A percentile compares a stretch with the other conserved stretches of the same genome.
Conservation (phyloP, 2,113 vertebrate genomes). For the Salminus brasiliensis region DNA sequence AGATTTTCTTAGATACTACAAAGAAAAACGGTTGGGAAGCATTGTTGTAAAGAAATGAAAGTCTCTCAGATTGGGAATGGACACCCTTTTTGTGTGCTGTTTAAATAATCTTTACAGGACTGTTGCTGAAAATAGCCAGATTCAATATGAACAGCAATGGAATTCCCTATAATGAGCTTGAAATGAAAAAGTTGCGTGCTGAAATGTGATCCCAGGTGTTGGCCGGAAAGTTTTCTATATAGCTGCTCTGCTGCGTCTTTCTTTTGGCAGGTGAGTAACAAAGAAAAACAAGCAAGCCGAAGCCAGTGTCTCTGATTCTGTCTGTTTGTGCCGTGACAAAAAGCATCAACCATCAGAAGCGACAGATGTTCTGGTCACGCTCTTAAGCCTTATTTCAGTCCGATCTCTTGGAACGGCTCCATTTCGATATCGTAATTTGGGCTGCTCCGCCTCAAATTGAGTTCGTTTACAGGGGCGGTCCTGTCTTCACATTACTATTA, state of each 20-base stretch:
- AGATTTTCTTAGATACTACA: no score
- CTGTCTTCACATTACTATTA: conserved; percentile 47
- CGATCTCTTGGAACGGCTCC: conserved; percentile 45
- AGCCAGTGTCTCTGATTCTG: neutral
- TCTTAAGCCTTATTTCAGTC: conserved; percentile 11
- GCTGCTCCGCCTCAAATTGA: conserved; percentile 31
- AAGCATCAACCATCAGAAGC: conserved; percentile 15
- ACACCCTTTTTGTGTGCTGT: neutral
- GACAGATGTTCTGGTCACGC: conserved; percentile 21
- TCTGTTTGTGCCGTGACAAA: conserved; percentile 36
- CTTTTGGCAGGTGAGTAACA: neutral
- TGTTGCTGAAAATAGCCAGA: neutral
- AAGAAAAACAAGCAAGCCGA: conserved; percentile 7
- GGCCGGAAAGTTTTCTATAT: neutral
- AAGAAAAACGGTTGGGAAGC: no score
- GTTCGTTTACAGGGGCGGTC: conserved; percentile 46
- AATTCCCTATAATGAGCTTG: neutral
- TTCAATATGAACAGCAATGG: neutral
- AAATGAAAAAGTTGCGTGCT: neutral
- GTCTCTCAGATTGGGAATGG: neutral
- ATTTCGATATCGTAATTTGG: conserved; percentile 48
- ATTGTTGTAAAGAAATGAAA: neutral
- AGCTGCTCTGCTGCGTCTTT: neutral
- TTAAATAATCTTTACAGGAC: neutral
- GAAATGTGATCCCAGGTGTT: no score